Percentiles rank a stretch among this genome's conserved stretches.
phyloP scores from a whole-genome alignment of 2,888 invertebrate species.

The Trachelus stipa region DNA sequence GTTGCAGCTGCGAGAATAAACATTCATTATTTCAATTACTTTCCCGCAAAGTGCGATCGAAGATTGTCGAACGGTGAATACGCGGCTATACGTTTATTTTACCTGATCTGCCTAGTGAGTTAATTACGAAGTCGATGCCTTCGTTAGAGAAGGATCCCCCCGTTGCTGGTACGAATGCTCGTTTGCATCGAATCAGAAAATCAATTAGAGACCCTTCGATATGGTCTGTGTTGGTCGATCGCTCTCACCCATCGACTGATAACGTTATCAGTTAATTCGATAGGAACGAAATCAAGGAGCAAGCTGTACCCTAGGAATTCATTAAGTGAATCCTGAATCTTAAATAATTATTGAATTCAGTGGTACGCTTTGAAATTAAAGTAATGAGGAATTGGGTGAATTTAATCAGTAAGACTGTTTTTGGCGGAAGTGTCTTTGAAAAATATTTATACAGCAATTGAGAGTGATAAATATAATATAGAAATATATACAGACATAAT shows the following conservation, averaged over 20 bases:
- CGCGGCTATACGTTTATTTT: neutral
- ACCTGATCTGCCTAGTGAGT: neutral
- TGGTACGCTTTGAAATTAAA: neutral
- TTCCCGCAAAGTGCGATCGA: slow-evolving; percentile 31
- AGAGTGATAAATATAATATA: neutral
- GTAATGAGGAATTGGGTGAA: neutral
- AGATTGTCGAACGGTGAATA: neutral
- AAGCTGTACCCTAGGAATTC: neutral
- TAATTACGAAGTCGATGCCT: neutral
- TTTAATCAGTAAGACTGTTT: neutral
- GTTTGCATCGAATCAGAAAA: neutral
- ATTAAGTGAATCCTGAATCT: neutral
- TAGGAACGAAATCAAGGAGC: neutral
- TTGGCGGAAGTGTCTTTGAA: neutral
- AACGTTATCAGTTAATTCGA: neutral
- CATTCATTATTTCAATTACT: slow-evolving; percentile 64
- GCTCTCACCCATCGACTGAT: neutral
- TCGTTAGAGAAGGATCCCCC: neutral
- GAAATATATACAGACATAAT: neutral
- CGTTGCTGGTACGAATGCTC: neutral
- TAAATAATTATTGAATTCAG: neutral
- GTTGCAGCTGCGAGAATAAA: slow-evolving; percentile 61
- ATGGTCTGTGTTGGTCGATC: neutral
- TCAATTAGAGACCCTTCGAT: neutral
- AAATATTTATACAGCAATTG: neutral